Base-by-base conservation (phyloP, 1,140 invertebrate species). In the Caenorhabditis tropicalis region DNA sequence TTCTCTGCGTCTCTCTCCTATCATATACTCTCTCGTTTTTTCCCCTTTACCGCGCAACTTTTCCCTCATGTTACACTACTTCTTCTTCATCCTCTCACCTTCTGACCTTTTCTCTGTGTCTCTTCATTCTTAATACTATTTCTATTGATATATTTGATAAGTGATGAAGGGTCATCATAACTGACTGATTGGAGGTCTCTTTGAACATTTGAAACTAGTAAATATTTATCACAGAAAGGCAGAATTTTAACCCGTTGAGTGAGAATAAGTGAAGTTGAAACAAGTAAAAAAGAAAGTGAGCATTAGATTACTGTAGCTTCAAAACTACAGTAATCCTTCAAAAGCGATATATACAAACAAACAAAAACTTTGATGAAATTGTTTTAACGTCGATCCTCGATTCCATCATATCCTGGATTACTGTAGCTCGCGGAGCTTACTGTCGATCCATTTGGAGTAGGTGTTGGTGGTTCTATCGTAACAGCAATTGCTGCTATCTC, bases 121-220 rank as follows among this genome's bases (percentile, higher is more conserved):
- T 74, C 65, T 74, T n/a, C n/a, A 24, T 21, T 15, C 24, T 19
- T 6, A 33, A 36, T 33, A 33, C 29, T 65, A 65, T 65, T 65
- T 65, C 31, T 7, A 10, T 24, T 51, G 19, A 7, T 12, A 10
- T 56, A 24, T 10, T 51, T 21, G 19, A 24, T 43, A 24, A 24
- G 65, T 74, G 65, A 74, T 74, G 29, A 43, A 56, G 53, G 58
- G 58, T 65, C 58, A 65, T 65, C 58, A 65, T 65, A 65, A 65
- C 31, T 39, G 15, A 51, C 21, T 51, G n/a, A n/a, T 51, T 16
- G 19, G 43, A 12, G 10, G 43, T 51, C 49, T n/a, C n/a, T n/a
- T n/a, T n/a, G n/a, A n/a, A n/a, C n/a, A n/a, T 51, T 16, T 19
- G 10, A 51, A 16, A 51, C 10, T 19, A 19, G n/a, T 24, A 58